These are phyloP conservation scores for Thinocorus orbignyianus DNA, from an alignment of 2,113 vertebrate species.

Conservation along the genomic window DNA sequence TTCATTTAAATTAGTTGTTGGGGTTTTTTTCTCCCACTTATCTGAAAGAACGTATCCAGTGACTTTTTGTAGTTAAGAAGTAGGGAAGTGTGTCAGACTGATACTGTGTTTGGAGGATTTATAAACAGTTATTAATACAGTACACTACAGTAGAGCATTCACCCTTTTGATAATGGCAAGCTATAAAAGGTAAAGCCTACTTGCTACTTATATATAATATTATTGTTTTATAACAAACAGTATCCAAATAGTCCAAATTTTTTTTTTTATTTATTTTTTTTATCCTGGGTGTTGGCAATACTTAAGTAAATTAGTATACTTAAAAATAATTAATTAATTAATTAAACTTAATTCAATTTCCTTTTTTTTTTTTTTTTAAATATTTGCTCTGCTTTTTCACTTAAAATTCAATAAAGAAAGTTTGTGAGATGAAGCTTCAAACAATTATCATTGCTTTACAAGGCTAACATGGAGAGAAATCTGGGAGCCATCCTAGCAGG, in stretches of 20 bases:
- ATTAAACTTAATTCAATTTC: not conserved
- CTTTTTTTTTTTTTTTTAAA: constrained; percentile 20
- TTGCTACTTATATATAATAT: not conserved
- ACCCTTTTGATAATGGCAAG: not conserved
- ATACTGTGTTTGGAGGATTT: not conserved
- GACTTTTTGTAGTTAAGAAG: not conserved
- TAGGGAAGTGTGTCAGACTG: not conserved
- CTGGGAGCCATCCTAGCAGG: not conserved
- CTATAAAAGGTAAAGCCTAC: not conserved
- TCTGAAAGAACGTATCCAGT: not conserved
- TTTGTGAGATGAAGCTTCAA: not conserved
- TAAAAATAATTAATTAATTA: no score
- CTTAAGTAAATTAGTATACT: no score
- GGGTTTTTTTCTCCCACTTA: not conserved
- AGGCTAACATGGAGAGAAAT: not conserved
- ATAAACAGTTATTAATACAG: not conserved
- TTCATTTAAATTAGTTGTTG: not conserved
- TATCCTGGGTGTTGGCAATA: not conserved
- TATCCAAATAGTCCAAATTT: not conserved
- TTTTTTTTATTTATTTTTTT: not conserved
- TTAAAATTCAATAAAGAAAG: not conserved
- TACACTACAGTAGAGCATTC: not conserved
- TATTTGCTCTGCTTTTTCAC: not conserved
- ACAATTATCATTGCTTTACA: not conserved
- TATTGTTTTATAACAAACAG: not conserved